phyloP scores from a whole-genome alignment of 2,797 vertebrate species.

The Capromys pilorides region DNA sequence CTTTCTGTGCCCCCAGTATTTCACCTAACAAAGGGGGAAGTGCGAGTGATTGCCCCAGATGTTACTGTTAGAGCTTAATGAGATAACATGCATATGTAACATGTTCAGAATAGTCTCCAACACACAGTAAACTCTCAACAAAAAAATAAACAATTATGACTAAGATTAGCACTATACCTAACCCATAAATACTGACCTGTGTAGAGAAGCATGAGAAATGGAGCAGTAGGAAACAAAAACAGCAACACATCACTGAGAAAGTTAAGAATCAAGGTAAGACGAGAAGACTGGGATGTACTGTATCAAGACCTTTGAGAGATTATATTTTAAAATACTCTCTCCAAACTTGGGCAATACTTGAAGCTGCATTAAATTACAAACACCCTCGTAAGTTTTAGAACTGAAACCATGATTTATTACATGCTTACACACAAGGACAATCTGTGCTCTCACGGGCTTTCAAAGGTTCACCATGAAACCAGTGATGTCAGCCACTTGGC shows the following conservation, averaged over 20 bases:
- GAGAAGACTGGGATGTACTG: not conserved
- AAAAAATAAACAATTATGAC: not conserved
- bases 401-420: slow-evolving; percentile 56
- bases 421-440: slow-evolving; percentile 28
- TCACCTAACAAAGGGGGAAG: not conserved
- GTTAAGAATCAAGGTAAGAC: not conserved
- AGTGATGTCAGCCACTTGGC: slow-evolving; percentile 20
- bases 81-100: not conserved
- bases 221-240: not conserved
- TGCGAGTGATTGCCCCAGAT: not conserved
- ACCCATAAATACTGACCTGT: not conserved
- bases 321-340: not conserved
- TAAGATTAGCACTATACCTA: not conserved
- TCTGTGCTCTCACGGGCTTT: not conserved
- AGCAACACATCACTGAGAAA: not conserved
- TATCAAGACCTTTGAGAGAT: not conserved
- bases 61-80: not conserved
- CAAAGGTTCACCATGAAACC: slow-evolving; percentile 42
- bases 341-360: not conserved
- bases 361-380: slow-evolving; percentile 15
- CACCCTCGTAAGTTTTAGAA: not conserved
- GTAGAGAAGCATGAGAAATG: not conserved
- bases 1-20: not conserved
- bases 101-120: not conserved
- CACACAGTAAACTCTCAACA: not conserved